Evolutionary conservation across 2,797 vertebrate species (phyloP).

Genomic region (Remorina albescens): DNA sequence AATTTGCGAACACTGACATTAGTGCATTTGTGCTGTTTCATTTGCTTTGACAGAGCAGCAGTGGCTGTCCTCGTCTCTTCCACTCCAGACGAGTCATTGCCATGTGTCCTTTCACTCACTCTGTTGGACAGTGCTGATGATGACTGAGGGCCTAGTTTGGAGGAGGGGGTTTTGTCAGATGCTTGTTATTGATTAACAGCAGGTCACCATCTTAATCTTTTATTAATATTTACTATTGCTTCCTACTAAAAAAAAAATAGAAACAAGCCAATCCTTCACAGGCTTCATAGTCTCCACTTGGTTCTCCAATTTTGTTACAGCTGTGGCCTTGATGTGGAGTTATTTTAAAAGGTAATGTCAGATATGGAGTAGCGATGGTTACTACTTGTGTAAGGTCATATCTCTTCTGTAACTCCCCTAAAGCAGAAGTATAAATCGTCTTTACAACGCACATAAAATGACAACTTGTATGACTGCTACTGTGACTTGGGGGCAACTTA

Average conservation of each 20-base stretch:
- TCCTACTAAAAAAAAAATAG: not conserved
- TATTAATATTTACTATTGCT: not conserved
- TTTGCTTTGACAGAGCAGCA: not conserved
- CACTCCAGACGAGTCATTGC: not conserved
- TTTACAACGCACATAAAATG: conserved; percentile 2
- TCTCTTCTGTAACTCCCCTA: not conserved
- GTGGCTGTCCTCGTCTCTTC: not conserved
- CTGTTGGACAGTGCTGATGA: not conserved
- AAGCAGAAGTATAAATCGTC: not conserved
- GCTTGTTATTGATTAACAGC: not conserved
- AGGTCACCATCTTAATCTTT: not conserved
- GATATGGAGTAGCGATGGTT: not conserved
- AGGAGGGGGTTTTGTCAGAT: not conserved
- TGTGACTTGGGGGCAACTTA: not conserved
- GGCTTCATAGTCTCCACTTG: not conserved
- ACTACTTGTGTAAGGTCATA: not conserved
- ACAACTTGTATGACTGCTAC: not conserved
- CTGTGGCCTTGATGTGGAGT: not conserved
- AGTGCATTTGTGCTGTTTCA: not conserved
- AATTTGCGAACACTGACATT: too few species aligned
- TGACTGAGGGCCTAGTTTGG: not conserved
- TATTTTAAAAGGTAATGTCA: not conserved
- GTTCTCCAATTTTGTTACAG: not conserved
- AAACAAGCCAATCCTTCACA: not conserved
- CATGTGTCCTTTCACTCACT: not conserved